Evolutionary conservation across 2,113 vertebrate genomes (phyloP), one percentile per base, ranked within the genome.

Genomic region (Fulmarus glacialis): DNA sequence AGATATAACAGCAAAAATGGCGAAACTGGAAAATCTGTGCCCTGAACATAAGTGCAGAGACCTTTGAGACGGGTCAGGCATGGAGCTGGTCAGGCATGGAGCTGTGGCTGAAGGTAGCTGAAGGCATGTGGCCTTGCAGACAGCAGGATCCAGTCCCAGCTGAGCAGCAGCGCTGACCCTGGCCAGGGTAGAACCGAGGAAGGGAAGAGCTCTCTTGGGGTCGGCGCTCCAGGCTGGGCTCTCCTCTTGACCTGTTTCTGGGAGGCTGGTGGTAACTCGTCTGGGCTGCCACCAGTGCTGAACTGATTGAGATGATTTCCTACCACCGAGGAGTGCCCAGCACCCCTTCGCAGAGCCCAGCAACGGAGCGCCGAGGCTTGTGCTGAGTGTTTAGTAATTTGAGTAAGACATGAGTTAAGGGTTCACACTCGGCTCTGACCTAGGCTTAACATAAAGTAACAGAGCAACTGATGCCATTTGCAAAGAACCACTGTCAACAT

Each of bases 141-240:
- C 11, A 45, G 30, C 32, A 55, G 53, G 59, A 84, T 34, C 47
- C 42, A 48, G n/a, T 52, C 40, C 12, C 26, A 70, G 59, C 8
- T 30, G 15, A 81, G 45, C 40, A 84, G 40, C 30, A 56, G 48
- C 0, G 0, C 19, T 47, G 64, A 48, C 12, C 58, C 40, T 11
- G 43, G 27, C 13, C 56, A 58, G 38, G 12, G 14, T 21, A 50
- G 79, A 89, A 56, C 8, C 1, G 4, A 52, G 38, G 53, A 73
- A 72, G 18, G 13, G 40, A 91, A 58, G 38, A 56, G 11, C 7
- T 60, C 24, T 43, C 36, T 8, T 24, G 52, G 10, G 21, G 20
- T 3, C 3, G 0, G 12, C 0, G 0, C 11, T 70, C 30, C 27
- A 59, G 58, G 34, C 36, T 71, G 50, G 12, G 21, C 9, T 86